Percentiles rank a stretch among this genome's conserved stretches.
Evolutionary conservation across 1,140 invertebrate species (phyloP).

Genomic region (Zelostemma sp.): DNA sequence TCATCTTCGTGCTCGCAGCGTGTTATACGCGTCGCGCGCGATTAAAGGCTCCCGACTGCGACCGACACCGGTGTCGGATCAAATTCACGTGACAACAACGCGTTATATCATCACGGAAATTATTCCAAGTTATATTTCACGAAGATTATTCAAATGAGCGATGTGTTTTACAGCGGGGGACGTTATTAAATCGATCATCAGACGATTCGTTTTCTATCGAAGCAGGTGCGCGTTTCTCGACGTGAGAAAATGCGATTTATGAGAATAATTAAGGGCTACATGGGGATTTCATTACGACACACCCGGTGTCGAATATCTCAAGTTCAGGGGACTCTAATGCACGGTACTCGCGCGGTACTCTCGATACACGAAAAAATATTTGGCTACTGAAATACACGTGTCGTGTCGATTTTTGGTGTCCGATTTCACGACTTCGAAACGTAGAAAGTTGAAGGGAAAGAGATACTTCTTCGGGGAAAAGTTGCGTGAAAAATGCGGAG

Average conservation of each 20-base stretch:
- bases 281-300: background rate
- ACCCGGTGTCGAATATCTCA: constrained; percentile 26
- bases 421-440: constrained; percentile 16
- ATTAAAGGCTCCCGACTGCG: constrained; percentile 45
- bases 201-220: too few relatives aligned
- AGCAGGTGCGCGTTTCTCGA: background rate
- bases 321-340: constrained; percentile 32
- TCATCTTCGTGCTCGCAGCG: background rate
- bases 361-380: constrained; percentile 22
- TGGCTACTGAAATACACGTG: constrained; percentile 22
- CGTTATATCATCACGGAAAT: too few relatives aligned
- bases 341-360: constrained; percentile 31
- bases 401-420: constrained; percentile 26
- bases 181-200: too few relatives aligned
- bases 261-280: background rate
- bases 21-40: constrained; percentile 40
- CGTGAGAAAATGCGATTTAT: background rate
- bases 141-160: too few relatives aligned
- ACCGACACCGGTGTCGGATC: constrained; percentile 43
- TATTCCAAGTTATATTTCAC: too few relatives aligned
- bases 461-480: background rate
- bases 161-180: constrained; percentile 48
- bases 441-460: background rate
- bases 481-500: background rate
- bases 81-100: constrained; percentile 63